Evolutionary conservation across 2,888 invertebrate genomes (phyloP).

Genomic region (Linnaemya tessellans): DNA sequence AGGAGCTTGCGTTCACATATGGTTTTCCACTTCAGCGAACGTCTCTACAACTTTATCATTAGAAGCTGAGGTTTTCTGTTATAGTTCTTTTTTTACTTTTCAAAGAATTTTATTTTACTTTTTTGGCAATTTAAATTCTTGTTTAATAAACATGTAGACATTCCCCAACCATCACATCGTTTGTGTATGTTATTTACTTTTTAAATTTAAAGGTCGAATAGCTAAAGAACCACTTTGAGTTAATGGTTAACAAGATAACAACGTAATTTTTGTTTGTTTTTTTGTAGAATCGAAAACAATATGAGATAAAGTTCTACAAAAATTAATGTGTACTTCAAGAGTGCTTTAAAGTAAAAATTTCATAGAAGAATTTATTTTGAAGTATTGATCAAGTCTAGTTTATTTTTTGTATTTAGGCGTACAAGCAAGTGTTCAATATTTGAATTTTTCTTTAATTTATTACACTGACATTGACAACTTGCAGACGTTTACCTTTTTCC

Average conservation of each 20-base stretch:
- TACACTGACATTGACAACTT: too few relatives aligned
- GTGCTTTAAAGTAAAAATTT: too few relatives aligned
- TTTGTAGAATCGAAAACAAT: neutral
- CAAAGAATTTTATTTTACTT: neutral
- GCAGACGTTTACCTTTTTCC: too few relatives aligned
- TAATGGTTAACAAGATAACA: neutral
- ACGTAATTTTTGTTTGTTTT: neutral
- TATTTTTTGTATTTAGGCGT: too few relatives aligned
- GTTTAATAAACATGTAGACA: neutral
- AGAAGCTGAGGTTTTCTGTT: neutral
- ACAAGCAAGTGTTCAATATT: neutral
- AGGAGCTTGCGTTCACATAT: neutral
- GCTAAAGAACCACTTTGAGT: neutral
- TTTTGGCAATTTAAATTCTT: neutral
- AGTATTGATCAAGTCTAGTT: too few relatives aligned
- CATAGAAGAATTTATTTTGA: too few relatives aligned
- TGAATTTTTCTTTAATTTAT: too few relatives aligned
- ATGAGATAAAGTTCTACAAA: too few relatives aligned
- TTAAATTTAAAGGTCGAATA: neutral
- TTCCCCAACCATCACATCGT: neutral
- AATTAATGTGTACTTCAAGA: too few relatives aligned
- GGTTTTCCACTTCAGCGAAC: neutral
- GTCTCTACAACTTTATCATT: neutral
- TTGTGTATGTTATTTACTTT: neutral
- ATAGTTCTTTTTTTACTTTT: neutral